Evolutionary conservation across 2,888 invertebrate species (phyloP), one percentile per base, ranked within the genome.

Genomic region (Patella depressa): DNA sequence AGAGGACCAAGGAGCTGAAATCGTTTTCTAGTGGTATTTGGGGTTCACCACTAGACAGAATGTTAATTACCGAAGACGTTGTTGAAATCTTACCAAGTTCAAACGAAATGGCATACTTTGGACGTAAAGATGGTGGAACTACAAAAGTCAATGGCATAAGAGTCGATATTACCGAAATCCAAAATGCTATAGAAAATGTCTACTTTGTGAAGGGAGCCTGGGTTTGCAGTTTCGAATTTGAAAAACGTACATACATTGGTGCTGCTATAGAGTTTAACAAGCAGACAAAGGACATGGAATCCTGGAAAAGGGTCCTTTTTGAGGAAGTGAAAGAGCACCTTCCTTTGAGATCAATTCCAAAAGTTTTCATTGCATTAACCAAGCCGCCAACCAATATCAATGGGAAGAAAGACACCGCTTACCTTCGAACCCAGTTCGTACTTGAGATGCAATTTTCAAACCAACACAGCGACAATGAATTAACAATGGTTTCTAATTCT

Each of bases 101-200:
- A 9, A 65, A 65, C 11, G 65, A 65, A 65, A 65, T 65, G 65
- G 65, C 65, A 19, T 65, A 65, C 65, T 65, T 65, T 24, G 65
- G 65, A 24, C 19, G 65, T 12, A 65, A 65, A 11, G 65, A 65
- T 11, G 24, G 65, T 24, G 65, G 65, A 12, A 24, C 24, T 12
- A 24, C 24, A 24, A 65, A 65, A 65, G 65, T 65, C 24, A 65
- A 65, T 65, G 65, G 65, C 24, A 65, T 65, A 24, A 19, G 65
- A 65, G 65, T 65, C 12, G 65, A 65, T 4, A 19, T 65, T 12
- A 19, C 19, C 2, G 65, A 65, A 65, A 65, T 24, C 24, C 65
- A 65, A 65, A 65, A 24, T 12, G 65, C 19, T 12, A 12, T 65
- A 24, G 65, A 65, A 65, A 14, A 24, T 4, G 24, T 65, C 14